Evolutionary conservation across 2,113 vertebrate species (phyloP).

Genomic region (Notarius lentiginosus): DNA sequence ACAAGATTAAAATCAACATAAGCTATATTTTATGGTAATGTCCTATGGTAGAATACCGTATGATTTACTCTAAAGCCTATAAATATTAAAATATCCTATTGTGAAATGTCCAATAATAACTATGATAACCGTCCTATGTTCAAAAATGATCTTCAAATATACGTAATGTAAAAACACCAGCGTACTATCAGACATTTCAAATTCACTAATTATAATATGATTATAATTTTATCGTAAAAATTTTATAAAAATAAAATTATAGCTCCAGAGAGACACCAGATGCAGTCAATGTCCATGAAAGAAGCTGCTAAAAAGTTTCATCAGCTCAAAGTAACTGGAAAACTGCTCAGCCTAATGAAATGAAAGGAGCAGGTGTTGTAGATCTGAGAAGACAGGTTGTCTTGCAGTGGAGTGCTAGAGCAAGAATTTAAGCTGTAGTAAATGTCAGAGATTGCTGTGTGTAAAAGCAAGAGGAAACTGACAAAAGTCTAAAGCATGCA

Average conservation of each 20-base stretch:
- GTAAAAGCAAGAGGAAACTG: not conserved
- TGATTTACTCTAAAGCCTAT: no score
- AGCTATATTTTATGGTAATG: no score
- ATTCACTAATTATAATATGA: no score
- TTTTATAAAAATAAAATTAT: not conserved
- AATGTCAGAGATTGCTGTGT: not conserved
- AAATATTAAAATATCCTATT: no score
- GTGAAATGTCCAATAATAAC: no score
- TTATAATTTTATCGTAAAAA: no score
- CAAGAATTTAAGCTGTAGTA: not conserved
- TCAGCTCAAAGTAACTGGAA: not conserved
- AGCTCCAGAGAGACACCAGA: not conserved
- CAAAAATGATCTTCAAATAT: no score
- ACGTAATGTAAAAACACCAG: no score
- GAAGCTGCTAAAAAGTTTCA: not conserved
- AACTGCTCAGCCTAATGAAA: not conserved
- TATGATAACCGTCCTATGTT: no score
- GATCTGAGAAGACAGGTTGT: not conserved
- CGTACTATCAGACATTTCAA: no score
- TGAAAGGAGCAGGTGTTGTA: not conserved
- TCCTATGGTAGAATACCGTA: no score
- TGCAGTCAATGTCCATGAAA: not conserved
- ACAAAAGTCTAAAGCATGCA: not conserved
- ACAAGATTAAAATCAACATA: no score
- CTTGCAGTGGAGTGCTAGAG: not conserved